Conservation (phyloP, 2,113 vertebrate species). For the Carollia perspicillata region DNA sequence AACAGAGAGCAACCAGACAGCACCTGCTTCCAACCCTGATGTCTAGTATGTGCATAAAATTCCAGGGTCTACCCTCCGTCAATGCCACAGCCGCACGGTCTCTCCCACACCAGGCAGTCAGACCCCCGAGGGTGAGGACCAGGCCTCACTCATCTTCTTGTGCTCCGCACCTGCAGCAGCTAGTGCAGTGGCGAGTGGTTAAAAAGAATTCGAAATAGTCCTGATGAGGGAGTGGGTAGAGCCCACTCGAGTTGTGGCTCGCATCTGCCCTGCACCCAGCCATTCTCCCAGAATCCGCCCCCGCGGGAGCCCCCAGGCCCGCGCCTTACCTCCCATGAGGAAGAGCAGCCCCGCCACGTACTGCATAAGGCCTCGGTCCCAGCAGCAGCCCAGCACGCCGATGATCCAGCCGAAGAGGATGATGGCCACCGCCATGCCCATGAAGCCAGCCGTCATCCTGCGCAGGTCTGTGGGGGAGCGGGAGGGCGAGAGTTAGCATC, state of each 20-base stretch:
- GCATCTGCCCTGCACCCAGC: accelerated
- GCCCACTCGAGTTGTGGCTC: accelerated
- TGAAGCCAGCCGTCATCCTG: conserved; percentile 98
- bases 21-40: background rate
- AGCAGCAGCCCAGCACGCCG: conserved; percentile 96
- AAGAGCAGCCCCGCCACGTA: conserved; percentile 98
- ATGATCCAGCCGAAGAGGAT: conserved; percentile 98
- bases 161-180: background rate
- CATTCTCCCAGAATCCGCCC: background rate
- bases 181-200: background rate
- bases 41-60: background rate
- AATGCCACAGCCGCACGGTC: accelerated
- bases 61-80: background rate
- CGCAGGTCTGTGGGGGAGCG: conserved; percentile 88
- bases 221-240: background rate
- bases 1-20: background rate
- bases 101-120: background rate
- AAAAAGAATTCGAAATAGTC: background rate
- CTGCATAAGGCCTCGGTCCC: conserved; percentile 99
- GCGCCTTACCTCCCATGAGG: conserved; percentile 96
- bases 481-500: background rate
- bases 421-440: conserved; percentile 99
- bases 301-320: background rate
- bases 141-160: background rate
- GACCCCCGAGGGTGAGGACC: background rate